A percentile compares a stretch with the other conserved stretches of the same genome.
Evolutionary conservation across 2,113 vertebrate species (phyloP).

Genomic region (Hippoglossus stenolepis): DNA sequence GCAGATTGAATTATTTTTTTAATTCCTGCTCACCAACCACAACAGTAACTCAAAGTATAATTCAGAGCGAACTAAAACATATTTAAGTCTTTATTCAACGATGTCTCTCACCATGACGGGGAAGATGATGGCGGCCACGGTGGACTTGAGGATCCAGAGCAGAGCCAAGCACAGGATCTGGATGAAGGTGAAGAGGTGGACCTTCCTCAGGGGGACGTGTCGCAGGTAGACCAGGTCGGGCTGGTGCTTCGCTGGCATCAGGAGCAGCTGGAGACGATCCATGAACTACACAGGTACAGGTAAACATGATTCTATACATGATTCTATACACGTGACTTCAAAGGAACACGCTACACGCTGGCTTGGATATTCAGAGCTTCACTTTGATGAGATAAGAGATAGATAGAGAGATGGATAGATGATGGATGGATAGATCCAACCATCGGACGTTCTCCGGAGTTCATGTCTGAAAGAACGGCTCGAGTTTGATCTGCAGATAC

Average conservation of each 20-base stretch:
- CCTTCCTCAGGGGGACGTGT: slow-evolving; percentile 93
- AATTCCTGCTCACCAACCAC: no score
- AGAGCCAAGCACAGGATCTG: slow-evolving; percentile 93
- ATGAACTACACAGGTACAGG: slow-evolving; percentile 87
- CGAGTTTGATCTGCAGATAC: no score
- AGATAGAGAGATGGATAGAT: no score
- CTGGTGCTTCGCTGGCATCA: slow-evolving; percentile 99
- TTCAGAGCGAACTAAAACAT: no score
- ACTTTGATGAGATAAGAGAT: no score
- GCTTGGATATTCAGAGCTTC: no score
- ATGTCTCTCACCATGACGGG: slow-evolving; percentile 92
- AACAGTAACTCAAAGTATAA: no score
- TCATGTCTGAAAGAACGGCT: no score
- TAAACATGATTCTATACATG: background rate
- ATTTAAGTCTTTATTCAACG: background rate
- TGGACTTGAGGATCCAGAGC: slow-evolving; percentile 99
- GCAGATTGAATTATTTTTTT: background rate
- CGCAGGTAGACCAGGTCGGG: slow-evolving; percentile 97
- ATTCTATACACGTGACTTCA: background rate
- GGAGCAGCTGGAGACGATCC: slow-evolving; percentile 95
- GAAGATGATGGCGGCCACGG: slow-evolving; percentile 97
- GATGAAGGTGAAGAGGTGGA: slow-evolving; percentile 97
- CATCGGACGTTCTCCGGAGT: no score
- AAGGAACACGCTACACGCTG: no score
- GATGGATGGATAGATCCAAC: no score